A percentile compares a stretch with the other conserved stretches of the same genome.
These are phyloP conservation scores for Cerceris ruficornis DNA, from an alignment of 2,888 invertebrate genomes.

Conservation along the genomic window DNA sequence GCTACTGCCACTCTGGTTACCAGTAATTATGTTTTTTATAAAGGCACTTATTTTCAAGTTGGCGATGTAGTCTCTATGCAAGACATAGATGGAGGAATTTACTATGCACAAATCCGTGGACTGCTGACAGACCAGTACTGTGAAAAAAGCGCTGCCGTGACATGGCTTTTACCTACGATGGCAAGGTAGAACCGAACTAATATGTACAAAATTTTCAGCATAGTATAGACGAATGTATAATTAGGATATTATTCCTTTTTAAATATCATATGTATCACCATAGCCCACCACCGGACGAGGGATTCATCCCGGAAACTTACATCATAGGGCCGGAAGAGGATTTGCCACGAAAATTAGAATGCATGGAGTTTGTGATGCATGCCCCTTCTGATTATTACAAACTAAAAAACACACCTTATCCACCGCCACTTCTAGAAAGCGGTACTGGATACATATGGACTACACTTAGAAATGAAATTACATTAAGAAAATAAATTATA, in stretches of 20 bases:
- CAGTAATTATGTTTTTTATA: slow-evolving; percentile 90
- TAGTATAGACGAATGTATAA: neutral
- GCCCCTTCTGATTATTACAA: slow-evolving; percentile 96
- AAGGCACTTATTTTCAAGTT: slow-evolving; percentile 92
- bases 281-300: slow-evolving; percentile 89
- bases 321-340: slow-evolving; percentile 97
- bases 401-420: slow-evolving; percentile 89
- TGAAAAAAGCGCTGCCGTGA: slow-evolving; percentile 95
- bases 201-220: neutral
- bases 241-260: slow-evolving; percentile 9
- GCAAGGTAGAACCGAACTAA: slow-evolving; percentile 81
- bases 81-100: slow-evolving; percentile 89
- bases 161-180: slow-evolving; percentile 95
- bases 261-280: too few species aligned
- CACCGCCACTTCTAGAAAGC: slow-evolving; percentile 82
- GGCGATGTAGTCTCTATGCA: slow-evolving; percentile 95
- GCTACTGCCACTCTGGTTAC: slow-evolving; percentile 92
- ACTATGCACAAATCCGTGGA: slow-evolving; percentile 95
- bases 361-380: slow-evolving; percentile 96
- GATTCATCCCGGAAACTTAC: slow-evolving; percentile 94
- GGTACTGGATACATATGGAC: slow-evolving; percentile 79
- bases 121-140: slow-evolving; percentile 95
- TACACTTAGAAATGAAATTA: slow-evolving; percentile 76
- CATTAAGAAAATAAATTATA: slow-evolving; percentile 63
- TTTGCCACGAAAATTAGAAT: slow-evolving; percentile 91